phyloP scores from a whole-genome alignment of 2,797 vertebrate species.

The Gymnopithys bicolor region DNA sequence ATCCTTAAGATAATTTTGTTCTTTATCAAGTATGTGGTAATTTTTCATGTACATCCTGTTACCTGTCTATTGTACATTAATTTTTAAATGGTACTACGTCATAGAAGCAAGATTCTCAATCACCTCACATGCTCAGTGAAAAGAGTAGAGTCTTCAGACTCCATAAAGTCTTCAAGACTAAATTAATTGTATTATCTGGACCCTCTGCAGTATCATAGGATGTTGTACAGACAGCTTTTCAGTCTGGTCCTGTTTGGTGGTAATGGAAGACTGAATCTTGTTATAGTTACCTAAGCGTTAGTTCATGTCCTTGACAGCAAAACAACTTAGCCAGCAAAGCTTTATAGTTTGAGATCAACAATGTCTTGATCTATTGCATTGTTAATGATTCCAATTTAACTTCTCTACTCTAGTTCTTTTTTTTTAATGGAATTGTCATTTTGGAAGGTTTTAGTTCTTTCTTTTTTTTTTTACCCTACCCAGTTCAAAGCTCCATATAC shows the following conservation, averaged over 20 bases:
- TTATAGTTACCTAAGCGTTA: neutral
- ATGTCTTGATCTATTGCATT: neutral
- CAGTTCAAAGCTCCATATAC: neutral
- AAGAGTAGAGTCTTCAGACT: neutral
- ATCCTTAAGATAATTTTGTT: neutral
- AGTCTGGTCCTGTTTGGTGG: neutral
- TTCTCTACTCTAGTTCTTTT: neutral
- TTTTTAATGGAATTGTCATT: neutral
- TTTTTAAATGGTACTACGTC: neutral
- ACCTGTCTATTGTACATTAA: neutral
- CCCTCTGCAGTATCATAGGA: neutral
- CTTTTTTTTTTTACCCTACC: neutral
- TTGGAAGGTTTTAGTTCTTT: neutral
- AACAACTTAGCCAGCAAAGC: neutral
- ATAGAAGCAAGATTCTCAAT: neutral
- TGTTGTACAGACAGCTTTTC: neutral
- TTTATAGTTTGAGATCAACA: neutral
- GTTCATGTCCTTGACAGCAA: neutral
- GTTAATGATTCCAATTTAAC: neutral
- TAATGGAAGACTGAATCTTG: neutral
- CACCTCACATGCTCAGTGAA: neutral
- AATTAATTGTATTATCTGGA: neutral
- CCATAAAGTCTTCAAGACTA: neutral
- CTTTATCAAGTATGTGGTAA: neutral
- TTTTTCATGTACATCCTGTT: slow-evolving; percentile 14